Evolutionary conservation across 1,140 invertebrate species (phyloP).

Genomic region (Brachionus sp.): DNA sequence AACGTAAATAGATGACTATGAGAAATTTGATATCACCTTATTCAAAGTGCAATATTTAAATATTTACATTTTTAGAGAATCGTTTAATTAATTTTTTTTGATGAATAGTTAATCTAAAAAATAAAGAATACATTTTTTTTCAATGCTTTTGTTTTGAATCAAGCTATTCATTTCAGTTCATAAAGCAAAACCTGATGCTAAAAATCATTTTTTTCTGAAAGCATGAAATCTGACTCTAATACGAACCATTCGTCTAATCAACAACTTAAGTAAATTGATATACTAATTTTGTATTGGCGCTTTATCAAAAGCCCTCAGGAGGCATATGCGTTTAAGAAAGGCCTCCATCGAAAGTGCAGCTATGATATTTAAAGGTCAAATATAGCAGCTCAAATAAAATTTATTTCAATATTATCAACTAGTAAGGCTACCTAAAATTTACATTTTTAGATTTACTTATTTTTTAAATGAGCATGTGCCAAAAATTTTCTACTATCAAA

Average conservation of each 20-base stretch:
- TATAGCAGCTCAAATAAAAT: neutral
- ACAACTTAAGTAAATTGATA: neutral
- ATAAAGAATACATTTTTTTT: too few relatives aligned
- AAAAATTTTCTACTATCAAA: neutral
- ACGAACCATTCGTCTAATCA: neutral
- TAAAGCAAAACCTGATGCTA: neutral
- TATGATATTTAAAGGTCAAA: neutral
- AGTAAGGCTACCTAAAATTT: neutral
- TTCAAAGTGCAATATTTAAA: too few relatives aligned
- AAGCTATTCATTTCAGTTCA: too few relatives aligned
- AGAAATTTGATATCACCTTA: too few relatives aligned
- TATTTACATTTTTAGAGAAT: too few relatives aligned
- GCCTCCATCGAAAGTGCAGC: neutral
- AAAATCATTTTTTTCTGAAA: neutral
- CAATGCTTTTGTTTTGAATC: too few relatives aligned
- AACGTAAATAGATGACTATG: neutral
- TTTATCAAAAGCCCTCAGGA: neutral
- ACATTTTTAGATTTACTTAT: neutral
- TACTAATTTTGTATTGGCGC: neutral
- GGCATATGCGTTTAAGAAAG: neutral
- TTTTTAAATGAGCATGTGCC: neutral
- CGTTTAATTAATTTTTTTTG: too few relatives aligned
- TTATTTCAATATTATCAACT: neutral
- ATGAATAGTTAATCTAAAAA: too few relatives aligned
- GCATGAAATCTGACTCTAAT: neutral